Percentiles rank a stretch among this genome's conserved stretches.
Conservation (phyloP, 37 sponge, comb jelly and placozoan species). For the Agelas oroides region DNA sequence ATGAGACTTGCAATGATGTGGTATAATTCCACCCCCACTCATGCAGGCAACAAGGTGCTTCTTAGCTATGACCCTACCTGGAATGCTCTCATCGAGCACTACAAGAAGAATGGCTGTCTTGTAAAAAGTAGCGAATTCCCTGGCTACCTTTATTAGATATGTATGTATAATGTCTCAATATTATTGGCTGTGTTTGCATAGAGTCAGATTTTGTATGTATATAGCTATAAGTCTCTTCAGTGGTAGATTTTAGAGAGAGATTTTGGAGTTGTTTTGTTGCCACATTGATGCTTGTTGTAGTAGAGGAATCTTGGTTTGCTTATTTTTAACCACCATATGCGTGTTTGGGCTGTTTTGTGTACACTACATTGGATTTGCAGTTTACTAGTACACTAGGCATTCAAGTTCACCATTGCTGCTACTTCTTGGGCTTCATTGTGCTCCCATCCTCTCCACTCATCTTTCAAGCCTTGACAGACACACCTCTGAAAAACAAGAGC, state of each 20-base stretch:
- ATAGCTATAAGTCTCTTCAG: too few relatives aligned
- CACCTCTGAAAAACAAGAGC: background rate
- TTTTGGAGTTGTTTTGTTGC: too few relatives aligned
- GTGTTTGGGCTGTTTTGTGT: too few relatives aligned
- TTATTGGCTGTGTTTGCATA: background rate
- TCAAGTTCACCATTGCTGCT: background rate
- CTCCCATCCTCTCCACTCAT: conserved; percentile 47
- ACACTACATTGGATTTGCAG: background rate
- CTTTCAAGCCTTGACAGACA: conserved; percentile 17
- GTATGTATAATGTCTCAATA: background rate
- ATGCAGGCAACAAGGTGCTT: conserved; percentile 2
- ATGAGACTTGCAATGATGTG: too few relatives aligned
- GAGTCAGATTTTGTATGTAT: too few relatives aligned
- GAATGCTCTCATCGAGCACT: conserved; percentile 29
- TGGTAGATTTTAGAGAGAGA: too few relatives aligned
- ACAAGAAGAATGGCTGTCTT: conserved; percentile 6
- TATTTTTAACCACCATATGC: too few relatives aligned
- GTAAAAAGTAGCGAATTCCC: background rate
- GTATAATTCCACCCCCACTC: too few relatives aligned
- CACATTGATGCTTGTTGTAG: too few relatives aligned
- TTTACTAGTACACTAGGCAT: background rate
- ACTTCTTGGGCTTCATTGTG: conserved; percentile 49
- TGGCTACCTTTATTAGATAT: background rate
- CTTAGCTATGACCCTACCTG: conserved; percentile 26
- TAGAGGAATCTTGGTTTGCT: too few relatives aligned